Base-by-base conservation (phyloP, 2,113 vertebrate species). In the Myiozetetes cayanensis region DNA sequence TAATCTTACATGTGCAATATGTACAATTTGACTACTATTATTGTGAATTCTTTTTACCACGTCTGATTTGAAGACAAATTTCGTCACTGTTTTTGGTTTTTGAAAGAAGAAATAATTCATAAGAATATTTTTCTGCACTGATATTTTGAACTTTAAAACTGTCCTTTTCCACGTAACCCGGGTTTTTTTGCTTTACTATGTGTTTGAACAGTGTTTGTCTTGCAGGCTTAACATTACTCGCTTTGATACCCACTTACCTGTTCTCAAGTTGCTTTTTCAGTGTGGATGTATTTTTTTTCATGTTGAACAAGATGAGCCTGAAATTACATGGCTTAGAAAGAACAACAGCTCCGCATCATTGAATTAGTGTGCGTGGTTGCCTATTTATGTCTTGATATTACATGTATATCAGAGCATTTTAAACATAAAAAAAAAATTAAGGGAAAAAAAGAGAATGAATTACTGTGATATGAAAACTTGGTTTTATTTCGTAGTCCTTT, bases 401-500 rank as follows among this genome's bases (percentile, higher is more conserved):
- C 35, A 6, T 52, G 19, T 61, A 43, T 70, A 65, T 74, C 28
- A 61, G 21, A 91, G 56, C 20, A 47, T 91, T 93, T 90, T 85
- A 70, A 86, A n/a, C 15, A 58, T 30, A 44, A 80, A 88, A 50
- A 6, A 83, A 80, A 74, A 63, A 55, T 30, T 2, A 33, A 30
- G 9, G 19, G 1, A 1, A 39, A 85, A 70, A 71, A 85, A 76
- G 7, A n/a, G 5, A 74, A 78, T 87, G 8, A 76, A 79, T 74
- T 84, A 28, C 33, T 77, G 5, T 72, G n/a, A 35, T 68, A 62
- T 9, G 13, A 88, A 70, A 94, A 62, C 20, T 80, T 85, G 46
- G 14, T 24, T 90, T 95, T 95, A 53, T 74, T 95, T 94, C 87
- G 31, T 67, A 89, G 46, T 92, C 79, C 19, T 76, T 77, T 13